phyloP scores from a whole-genome alignment of 2,797 vertebrate species.

The Oreochromis mossambicus region DNA sequence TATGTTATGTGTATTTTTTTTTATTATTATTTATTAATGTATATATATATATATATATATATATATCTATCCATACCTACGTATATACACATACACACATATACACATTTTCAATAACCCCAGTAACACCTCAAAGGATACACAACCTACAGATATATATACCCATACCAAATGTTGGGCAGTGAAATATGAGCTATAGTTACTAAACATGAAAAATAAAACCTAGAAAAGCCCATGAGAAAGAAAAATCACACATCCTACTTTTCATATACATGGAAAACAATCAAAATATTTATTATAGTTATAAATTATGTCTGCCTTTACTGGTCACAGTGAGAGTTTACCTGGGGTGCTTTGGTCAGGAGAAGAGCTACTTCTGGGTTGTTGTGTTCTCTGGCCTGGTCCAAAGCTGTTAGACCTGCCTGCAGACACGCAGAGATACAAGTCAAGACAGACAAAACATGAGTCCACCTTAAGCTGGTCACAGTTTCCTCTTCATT shows the following conservation, averaged over 20 bases:
- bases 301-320: neutral
- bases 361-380: conserved; percentile 91
- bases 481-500: neutral
- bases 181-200: neutral
- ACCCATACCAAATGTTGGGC: neutral
- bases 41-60: too few relatives aligned
- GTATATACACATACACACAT: too few relatives aligned
- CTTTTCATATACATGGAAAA: neutral
- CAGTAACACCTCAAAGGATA: too few relatives aligned
- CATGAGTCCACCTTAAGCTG: neutral
- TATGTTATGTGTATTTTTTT: too few relatives aligned
- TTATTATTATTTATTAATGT: too few relatives aligned
- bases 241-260: neutral
- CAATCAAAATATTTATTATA: neutral
- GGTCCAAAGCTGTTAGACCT: conserved; percentile 88
- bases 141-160: too few relatives aligned
- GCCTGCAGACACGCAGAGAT: conserved; percentile 67
- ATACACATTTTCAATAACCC: too few relatives aligned
- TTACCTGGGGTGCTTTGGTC: conserved; percentile 92
- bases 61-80: too few relatives aligned
- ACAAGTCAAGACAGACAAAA: neutral
- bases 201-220: neutral
- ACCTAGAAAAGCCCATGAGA: neutral
- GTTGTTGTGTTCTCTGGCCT: conserved; percentile 89
- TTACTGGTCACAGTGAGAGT: neutral